Evolutionary conservation across 2,888 invertebrate genomes (phyloP), one percentile per base, ranked within the genome.

Genomic region (Andricus curvator): DNA sequence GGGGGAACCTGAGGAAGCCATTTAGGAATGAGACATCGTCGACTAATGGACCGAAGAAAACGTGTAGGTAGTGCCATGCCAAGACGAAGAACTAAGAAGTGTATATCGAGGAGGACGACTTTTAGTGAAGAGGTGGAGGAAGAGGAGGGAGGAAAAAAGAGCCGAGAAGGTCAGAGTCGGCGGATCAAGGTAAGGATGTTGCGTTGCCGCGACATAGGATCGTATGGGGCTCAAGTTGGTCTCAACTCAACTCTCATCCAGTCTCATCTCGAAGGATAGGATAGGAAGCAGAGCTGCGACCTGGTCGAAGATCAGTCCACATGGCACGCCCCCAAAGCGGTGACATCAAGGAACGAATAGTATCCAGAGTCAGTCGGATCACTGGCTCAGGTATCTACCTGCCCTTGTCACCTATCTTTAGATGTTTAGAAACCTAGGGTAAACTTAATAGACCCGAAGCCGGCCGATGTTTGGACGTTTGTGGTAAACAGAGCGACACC

Each of bases 401-500:
- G 84, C 78, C 82, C 83, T 84, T 82, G 81, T 78, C 86, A 85
- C 84, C 84, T 82, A 85, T 85, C 84, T 80, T 83, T 85, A 78
- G 84, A 81, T 60, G 81, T 80, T 80, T 70, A 56, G 74, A 48
- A 70, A 44, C 48, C 25, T 48, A 51, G 84, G 79, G 81, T 84
- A 80, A 81, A 89, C 90, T 90, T 92, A 92, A 92, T 91, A 91
- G 91, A 92, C 87, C 88, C 87, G 82, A 85, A 87, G 88, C 88
- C 86, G 85, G 85, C 84, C 88, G 87, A 87, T 92, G 92, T 92
- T 92, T 92, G 90, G 92, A 91, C 91, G 91, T 92, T 92, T 92
- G 92, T 83, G 92, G 92, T 92, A 92, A 92, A 92, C 92, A 92
- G 88, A 90, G 89, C 90, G 91, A 92, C 92, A 92, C 90, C 90